Conservation (phyloP, 1,140 invertebrate genomes). For the Alviniconcha marisindica region DNA sequence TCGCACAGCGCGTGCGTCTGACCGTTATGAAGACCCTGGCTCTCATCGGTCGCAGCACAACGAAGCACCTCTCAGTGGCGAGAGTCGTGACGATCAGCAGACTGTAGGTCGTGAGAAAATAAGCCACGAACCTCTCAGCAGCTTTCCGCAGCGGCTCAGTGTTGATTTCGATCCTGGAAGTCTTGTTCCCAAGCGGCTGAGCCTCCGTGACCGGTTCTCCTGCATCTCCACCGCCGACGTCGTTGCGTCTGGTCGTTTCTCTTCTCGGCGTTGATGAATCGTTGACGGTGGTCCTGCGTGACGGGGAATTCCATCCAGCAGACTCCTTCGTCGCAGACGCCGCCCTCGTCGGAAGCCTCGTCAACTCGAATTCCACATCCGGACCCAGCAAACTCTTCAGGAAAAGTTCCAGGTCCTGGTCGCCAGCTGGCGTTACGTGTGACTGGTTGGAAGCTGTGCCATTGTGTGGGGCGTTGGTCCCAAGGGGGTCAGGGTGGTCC, state of each 20-base stretch:
- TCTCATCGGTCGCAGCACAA: conserved; percentile 9
- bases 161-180: neutral
- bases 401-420: neutral
- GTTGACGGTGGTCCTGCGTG: neutral
- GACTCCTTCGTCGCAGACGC: neutral
- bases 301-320: neutral
- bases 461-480: neutral
- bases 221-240: too few relatives aligned
- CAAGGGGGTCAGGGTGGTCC: neutral
- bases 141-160: conserved; percentile 11
- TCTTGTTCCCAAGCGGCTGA: neutral
- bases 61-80: conserved; percentile 25
- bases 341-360: neutral
- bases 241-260: neutral
- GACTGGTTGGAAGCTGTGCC: neutral
- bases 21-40: conserved; percentile 22
- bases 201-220: too few relatives aligned
- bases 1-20: neutral
- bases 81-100: conserved; percentile 1
- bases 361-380: neutral
- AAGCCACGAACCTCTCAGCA: conserved; percentile 30
- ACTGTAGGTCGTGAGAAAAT: conserved; percentile 30
- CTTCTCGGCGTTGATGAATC: neutral
- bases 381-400: neutral
- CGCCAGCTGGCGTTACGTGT: neutral